Percentiles rank a stretch among this genome's conserved stretches.
Evolutionary conservation across 1,140 invertebrate genomes (phyloP).

Genomic region (Trichogramma pretiosum): DNA sequence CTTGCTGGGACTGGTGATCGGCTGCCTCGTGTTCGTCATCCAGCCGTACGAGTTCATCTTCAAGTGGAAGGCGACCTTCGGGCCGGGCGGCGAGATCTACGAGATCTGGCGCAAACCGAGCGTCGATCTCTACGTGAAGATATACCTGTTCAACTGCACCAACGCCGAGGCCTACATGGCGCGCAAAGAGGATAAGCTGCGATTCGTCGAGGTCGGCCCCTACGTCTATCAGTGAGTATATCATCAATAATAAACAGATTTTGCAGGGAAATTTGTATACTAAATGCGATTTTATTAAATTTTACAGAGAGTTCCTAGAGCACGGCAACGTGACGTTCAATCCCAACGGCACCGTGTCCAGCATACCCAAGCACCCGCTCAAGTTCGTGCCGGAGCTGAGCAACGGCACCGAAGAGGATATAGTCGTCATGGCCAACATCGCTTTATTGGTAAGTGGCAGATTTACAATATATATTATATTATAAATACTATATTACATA

Average conservation of each 20-base stretch:
- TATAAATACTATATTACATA: too few relatives aligned
- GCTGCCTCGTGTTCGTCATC: conserved; percentile 51
- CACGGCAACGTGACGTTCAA: conserved; percentile 66
- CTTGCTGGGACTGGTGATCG: conserved; percentile 52
- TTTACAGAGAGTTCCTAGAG: conserved; percentile 56
- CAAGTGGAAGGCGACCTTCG: conserved; percentile 63
- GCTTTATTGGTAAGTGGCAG: conserved; percentile 70
- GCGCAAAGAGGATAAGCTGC: conserved; percentile 60
- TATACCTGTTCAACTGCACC: conserved; percentile 83
- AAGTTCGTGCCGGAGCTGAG: conserved; percentile 62
- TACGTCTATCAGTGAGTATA: conserved; percentile 80
- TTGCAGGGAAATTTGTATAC: too few relatives aligned
- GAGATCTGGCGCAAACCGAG: conserved; percentile 77
- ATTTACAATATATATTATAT: too few relatives aligned
- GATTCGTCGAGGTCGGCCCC: conserved; percentile 73
- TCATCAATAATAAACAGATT: too few relatives aligned
- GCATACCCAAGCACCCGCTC: conserved; percentile 60
- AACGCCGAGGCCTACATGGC: conserved; percentile 72
- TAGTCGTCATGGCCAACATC: conserved; percentile 75
- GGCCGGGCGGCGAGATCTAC: conserved; percentile 69
- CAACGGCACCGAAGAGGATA: conserved; percentile 62
- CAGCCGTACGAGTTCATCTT: conserved; percentile 67
- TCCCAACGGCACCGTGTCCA: conserved; percentile 62
- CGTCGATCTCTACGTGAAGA: conserved; percentile 72
- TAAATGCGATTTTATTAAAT: conserved; percentile 5